Conservation (phyloP, 2,888 invertebrate genomes). For the Cephonodes hylas region DNA sequence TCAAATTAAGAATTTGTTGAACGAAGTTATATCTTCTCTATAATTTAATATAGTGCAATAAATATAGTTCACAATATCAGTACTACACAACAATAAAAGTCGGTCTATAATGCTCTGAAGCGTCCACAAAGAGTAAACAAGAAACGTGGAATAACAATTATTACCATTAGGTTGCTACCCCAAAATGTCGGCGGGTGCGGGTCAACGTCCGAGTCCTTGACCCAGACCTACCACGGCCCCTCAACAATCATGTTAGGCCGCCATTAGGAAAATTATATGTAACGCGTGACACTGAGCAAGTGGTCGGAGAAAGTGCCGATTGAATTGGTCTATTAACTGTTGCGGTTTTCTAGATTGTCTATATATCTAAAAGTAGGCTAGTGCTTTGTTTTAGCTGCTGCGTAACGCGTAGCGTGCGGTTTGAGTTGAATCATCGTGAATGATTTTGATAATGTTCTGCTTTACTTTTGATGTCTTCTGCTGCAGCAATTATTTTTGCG, state of each 20-base stretch:
- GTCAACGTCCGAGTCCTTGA: slow-evolving; percentile 14
- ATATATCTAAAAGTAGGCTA: slow-evolving; percentile 14
- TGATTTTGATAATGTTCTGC: no score
- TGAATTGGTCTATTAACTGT: slow-evolving; percentile 5
- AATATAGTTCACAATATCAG: no score
- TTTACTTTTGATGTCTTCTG: no score
- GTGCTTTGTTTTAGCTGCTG: slow-evolving; percentile 11
- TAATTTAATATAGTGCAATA: no score
- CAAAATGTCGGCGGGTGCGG: background rate
- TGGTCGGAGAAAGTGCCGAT: slow-evolving; percentile 25
- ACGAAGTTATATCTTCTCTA: no score
- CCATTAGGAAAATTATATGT: background rate
- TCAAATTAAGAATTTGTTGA: no score
- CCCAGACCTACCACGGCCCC: slow-evolving; percentile 1
- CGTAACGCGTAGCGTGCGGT: background rate
- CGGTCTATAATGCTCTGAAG: no score
- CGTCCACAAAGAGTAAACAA: no score
- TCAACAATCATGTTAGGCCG: background rate
- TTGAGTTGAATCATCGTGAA: background rate
- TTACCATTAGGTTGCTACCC: background rate
- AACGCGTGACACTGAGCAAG: background rate
- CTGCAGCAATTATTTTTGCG: no score
- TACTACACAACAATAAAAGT: no score
- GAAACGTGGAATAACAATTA: no score
- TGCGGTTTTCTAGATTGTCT: background rate